phyloP scores from a whole-genome alignment of 2,888 invertebrate species.

The Maniola hyperantus region DNA sequence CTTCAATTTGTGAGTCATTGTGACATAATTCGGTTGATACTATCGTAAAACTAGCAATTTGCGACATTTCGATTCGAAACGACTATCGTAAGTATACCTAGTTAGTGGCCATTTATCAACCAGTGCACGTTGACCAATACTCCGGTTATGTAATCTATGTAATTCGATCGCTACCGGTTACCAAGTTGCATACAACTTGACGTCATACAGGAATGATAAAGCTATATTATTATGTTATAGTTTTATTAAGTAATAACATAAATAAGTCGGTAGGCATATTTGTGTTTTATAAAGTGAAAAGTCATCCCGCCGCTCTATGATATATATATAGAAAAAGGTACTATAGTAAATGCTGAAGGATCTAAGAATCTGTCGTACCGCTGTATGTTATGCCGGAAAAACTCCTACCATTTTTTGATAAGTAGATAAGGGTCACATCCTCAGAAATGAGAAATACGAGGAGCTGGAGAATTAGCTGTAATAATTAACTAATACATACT shows the following conservation, averaged over 20 bases:
- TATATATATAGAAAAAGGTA: too few relatives aligned
- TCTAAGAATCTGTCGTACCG: too few relatives aligned
- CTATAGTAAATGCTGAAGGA: too few relatives aligned
- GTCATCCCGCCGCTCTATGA: too few relatives aligned
- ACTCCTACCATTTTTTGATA: too few relatives aligned
- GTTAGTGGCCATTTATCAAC: constrained; percentile 49
- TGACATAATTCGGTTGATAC: constrained; percentile 14
- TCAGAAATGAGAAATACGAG: too few relatives aligned
- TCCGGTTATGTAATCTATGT: constrained; percentile 48
- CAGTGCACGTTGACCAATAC: constrained; percentile 48
- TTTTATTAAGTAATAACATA: neutral
- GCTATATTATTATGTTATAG: neutral
- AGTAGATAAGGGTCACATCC: too few relatives aligned
- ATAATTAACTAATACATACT: too few relatives aligned
- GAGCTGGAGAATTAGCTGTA: too few relatives aligned
- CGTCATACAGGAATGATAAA: constrained; percentile 17
- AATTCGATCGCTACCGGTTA: constrained; percentile 35
- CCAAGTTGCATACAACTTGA: constrained; percentile 25
- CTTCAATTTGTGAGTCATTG: constrained; percentile 42
- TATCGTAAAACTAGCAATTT: constrained; percentile 47
- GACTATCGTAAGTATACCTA: constrained; percentile 44
- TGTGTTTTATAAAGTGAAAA: too few relatives aligned
- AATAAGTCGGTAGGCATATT: too few relatives aligned
- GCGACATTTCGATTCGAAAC: constrained; percentile 54
- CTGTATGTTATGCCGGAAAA: too few relatives aligned